phyloP scores from a whole-genome alignment of 2,113 vertebrate genomes.

The Nymphicus hollandicus region DNA sequence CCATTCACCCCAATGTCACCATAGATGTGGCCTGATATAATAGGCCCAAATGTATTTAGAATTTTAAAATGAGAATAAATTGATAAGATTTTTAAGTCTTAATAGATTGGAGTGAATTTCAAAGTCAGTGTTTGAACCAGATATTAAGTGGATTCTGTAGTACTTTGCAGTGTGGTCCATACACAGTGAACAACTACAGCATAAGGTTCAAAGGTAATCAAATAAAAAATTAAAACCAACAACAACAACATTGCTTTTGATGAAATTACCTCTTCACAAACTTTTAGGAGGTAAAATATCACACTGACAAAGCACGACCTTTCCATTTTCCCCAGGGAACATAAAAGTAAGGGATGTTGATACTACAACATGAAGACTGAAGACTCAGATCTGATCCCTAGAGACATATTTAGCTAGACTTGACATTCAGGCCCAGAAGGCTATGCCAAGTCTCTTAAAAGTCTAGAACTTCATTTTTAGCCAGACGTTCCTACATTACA shows the following conservation, averaged over 20 bases:
- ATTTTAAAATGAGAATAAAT: background rate
- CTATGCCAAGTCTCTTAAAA: conserved; percentile 2
- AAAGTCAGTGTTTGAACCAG: background rate
- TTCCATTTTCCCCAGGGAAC: background rate
- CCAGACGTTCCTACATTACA: background rate
- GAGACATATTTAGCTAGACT: background rate
- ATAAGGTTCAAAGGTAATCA: background rate
- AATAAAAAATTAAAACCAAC: background rate
- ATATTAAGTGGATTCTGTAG: background rate
- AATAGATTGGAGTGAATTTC: background rate
- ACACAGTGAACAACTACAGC: background rate
- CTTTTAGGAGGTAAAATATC: background rate
- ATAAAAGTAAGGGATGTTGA: background rate
- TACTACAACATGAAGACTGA: background rate
- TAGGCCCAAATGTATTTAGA: background rate
- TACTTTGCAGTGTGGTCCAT: background rate
- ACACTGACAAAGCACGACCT: background rate
- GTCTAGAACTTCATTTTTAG: conserved; percentile 10
- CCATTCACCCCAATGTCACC: background rate
- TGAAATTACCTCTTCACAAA: background rate
- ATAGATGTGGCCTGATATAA: background rate
- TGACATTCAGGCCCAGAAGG: conserved; percentile 39
- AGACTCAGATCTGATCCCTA: background rate
- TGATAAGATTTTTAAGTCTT: background rate
- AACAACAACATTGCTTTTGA: background rate